Conservation (phyloP, 2,113 vertebrate genomes). For the Arothron firmamentum region DNA sequence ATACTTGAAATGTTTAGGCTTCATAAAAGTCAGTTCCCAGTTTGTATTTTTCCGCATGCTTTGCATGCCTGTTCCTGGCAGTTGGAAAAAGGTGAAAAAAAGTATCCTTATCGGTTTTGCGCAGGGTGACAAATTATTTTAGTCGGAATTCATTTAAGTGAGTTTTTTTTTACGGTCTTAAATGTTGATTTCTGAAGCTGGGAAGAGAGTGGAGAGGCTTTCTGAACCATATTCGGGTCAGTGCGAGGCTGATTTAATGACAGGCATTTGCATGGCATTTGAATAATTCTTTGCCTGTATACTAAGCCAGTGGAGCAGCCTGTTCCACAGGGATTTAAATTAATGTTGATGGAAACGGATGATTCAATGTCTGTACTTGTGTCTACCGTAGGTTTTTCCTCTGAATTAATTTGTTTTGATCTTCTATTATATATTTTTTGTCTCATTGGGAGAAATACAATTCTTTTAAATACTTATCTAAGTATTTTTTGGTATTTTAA, state of each 20-base stretch:
- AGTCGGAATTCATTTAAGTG: neutral
- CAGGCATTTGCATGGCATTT: constrained; percentile 45
- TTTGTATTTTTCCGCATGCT: neutral
- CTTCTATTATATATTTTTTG: too few relatives aligned
- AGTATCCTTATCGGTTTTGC: neutral
- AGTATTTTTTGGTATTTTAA: too few relatives aligned
- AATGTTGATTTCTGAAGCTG: constrained; percentile 11
- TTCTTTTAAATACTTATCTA: too few relatives aligned
- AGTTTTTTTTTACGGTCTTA: neutral
- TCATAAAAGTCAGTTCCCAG: too few relatives aligned
- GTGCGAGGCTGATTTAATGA: constrained; percentile 23
- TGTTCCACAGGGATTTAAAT: constrained; percentile 22
- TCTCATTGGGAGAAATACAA: too few relatives aligned
- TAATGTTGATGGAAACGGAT: constrained; percentile 27
- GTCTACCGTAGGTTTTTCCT: constrained; percentile 14
- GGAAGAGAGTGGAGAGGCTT: constrained; percentile 2
- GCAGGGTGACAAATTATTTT: neutral
- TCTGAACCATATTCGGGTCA: constrained; percentile 17
- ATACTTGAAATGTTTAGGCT: too few relatives aligned
- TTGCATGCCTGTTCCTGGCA: neutral
- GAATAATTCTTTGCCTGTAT: constrained; percentile 42
- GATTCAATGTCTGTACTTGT: constrained; percentile 22
- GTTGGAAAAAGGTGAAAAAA: neutral
- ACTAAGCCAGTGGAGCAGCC: constrained; percentile 24
- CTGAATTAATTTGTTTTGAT: neutral